Conservation (phyloP, 2,888 invertebrate species). For the Andrena dorsata region DNA sequence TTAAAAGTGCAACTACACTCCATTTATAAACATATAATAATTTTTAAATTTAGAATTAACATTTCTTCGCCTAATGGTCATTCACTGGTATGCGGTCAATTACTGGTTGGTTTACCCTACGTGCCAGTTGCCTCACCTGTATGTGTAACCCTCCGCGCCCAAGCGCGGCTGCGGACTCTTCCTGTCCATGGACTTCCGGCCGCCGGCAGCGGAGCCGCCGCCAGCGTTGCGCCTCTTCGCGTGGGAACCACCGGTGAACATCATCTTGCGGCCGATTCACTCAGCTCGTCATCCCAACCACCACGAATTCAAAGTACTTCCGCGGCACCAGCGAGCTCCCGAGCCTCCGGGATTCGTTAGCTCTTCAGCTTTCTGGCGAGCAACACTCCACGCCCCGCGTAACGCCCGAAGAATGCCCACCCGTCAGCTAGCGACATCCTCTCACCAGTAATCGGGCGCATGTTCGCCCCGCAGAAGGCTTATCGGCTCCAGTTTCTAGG, state of each 20-base stretch:
- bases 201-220: conserved; percentile 54
- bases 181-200: conserved; percentile 78
- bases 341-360: conserved; percentile 20
- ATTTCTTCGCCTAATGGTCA: too few relatives aligned
- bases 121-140: conserved; percentile 76
- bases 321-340: background rate
- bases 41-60: too few relatives aligned
- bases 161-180: conserved; percentile 71
- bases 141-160: conserved; percentile 81
- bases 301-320: background rate
- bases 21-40: too few relatives aligned
- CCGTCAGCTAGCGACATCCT: conserved; percentile 38
- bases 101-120: too few relatives aligned
- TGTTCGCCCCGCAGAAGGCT: background rate
- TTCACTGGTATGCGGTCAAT: too few relatives aligned
- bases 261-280: conserved; percentile 86
- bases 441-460: conserved; percentile 8
- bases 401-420: conserved; percentile 41
- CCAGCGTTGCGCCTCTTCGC: conserved; percentile 86
- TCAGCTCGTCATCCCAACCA: background rate
- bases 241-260: conserved; percentile 90
- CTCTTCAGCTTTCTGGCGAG: conserved; percentile 33
- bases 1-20: too few relatives aligned
- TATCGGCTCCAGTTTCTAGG: background rate
- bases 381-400: conserved; percentile 40